Conservation (phyloP, 2,888 invertebrate species). For the Lordiphosa fenestrarum region DNA sequence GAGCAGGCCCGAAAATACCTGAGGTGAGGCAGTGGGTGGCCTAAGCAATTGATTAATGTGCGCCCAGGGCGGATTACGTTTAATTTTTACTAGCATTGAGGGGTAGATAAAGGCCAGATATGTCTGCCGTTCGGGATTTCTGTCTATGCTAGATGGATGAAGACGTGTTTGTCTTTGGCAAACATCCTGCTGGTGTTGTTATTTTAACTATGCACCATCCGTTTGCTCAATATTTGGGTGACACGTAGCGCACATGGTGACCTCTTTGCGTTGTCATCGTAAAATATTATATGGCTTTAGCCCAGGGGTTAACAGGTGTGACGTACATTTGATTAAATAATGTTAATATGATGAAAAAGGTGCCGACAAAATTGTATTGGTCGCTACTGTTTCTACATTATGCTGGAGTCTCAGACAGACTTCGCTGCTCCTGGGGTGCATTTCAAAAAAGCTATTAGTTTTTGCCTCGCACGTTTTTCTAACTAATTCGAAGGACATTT, state of each 20-base stretch:
- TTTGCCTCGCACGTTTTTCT: too few relatives aligned
- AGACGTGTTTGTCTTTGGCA: conserved; percentile 30
- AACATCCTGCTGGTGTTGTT: conserved; percentile 13
- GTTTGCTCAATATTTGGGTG: conserved; percentile 41
- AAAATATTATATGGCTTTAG: too few relatives aligned
- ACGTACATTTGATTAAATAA: too few relatives aligned
- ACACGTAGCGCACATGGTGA: conserved; percentile 51
- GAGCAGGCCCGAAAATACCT: conserved; percentile 72
- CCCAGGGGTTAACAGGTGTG: too few relatives aligned
- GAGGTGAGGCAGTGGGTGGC: conserved; percentile 40
- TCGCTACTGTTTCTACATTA: neutral
- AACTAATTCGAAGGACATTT: too few relatives aligned
- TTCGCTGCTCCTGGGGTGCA: too few relatives aligned
- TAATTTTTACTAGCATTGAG: conserved; percentile 59
- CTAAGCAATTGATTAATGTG: conserved; percentile 74
- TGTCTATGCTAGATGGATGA: conserved; percentile 16
- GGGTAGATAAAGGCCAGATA: conserved; percentile 20
- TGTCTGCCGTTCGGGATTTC: conserved; percentile 18
- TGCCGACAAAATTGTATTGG: neutral
- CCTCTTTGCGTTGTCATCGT: neutral
- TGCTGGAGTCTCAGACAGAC: too few relatives aligned
- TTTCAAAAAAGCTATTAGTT: too few relatives aligned
- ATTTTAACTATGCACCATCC: conserved; percentile 40
- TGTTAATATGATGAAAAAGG: too few relatives aligned
- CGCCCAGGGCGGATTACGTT: conserved; percentile 69